phyloP scores from a whole-genome alignment of 2,113 vertebrate genomes.

The Scalopus aquaticus region DNA sequence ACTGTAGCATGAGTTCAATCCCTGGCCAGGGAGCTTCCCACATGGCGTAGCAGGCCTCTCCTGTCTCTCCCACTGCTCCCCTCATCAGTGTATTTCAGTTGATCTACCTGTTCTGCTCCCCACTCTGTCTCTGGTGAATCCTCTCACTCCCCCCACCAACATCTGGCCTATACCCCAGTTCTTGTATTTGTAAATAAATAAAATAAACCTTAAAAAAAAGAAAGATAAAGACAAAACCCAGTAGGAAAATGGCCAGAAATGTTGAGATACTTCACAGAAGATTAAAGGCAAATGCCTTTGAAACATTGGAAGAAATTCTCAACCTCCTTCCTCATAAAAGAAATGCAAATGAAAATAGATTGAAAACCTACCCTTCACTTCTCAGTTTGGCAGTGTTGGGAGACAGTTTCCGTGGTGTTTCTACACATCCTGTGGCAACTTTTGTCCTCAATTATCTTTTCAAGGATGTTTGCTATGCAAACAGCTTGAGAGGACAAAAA shows the following conservation, averaged over 20 bases:
- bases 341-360: not conserved
- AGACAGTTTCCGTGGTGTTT: not conserved
- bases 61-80: no score
- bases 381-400: not conserved
- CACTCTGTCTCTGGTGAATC: no score
- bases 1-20: no score
- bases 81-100: no score
- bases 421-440: not conserved
- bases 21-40: no score
- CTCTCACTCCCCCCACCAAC: no score
- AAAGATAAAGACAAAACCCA: not conserved
- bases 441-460: not conserved
- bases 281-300: not conserved
- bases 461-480: not conserved
- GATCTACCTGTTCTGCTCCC: no score
- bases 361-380: not conserved
- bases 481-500: not conserved
- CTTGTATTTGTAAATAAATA: no score
- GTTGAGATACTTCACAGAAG: not conserved
- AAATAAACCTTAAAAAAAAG: no score
- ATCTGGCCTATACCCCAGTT: no score
- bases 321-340: not conserved
- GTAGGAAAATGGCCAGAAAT: not conserved
- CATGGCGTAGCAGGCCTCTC: no score
- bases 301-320: not conserved